Evolutionary conservation across 2,888 invertebrate genomes (phyloP).

Genomic region (Agonum fuliginosum): DNA sequence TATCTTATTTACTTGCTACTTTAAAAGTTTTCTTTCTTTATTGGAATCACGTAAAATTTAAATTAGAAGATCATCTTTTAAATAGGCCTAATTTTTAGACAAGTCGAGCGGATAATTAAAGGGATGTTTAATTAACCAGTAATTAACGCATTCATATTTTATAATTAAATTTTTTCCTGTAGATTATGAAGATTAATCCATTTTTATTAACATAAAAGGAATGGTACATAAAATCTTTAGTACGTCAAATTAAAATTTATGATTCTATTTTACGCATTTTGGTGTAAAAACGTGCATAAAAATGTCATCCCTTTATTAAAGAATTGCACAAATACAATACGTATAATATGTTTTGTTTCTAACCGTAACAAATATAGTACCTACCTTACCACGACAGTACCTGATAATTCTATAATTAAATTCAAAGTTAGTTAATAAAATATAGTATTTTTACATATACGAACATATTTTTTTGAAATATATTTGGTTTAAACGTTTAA

Average conservation of each 20-base stretch:
- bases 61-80: not conserved
- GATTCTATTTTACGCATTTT: not conserved
- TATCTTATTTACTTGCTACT: slow-evolving; percentile 16
- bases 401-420: too few relatives aligned
- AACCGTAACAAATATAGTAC: too few relatives aligned
- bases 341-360: too few relatives aligned
- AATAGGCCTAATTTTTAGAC: not conserved
- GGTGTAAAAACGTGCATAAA: not conserved
- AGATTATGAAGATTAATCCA: not conserved
- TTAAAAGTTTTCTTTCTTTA: slow-evolving; percentile 16
- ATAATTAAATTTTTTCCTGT: not conserved
- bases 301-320: too few relatives aligned
- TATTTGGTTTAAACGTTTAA: too few relatives aligned
- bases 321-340: too few relatives aligned
- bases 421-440: too few relatives aligned
- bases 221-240: not conserved
- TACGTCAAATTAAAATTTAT: not conserved
- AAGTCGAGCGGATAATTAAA: not conserved
- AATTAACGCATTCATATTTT: not conserved
- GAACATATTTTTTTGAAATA: too few relatives aligned
- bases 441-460: too few relatives aligned
- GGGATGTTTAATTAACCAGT: not conserved
- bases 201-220: not conserved
- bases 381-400: too few relatives aligned
- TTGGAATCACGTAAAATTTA: slow-evolving; percentile 7